These are phyloP conservation scores for Chrysaora quinquecirrha DNA, from an alignment of 30 jellyfish, hydroid and myxozoan genomes.

Conservation along the genomic window DNA sequence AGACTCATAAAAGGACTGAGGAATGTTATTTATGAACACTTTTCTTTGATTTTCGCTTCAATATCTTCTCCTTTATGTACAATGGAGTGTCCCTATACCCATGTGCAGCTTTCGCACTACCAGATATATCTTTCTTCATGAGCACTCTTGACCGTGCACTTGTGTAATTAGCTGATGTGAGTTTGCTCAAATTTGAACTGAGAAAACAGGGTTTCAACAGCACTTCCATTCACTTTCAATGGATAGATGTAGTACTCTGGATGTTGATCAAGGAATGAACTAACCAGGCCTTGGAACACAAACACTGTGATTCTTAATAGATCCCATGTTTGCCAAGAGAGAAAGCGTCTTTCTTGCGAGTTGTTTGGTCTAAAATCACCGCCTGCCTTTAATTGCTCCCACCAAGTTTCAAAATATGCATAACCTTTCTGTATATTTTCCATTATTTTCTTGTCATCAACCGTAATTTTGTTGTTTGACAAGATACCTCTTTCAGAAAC, in stretches of 20 bases:
- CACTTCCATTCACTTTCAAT: neutral
- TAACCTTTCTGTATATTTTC: neutral
- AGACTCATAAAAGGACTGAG: neutral
- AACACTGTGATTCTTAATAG: neutral
- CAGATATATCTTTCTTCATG: neutral
- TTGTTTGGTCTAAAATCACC: neutral
- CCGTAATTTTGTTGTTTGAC: neutral
- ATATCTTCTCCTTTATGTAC: neutral
- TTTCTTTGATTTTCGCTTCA: neutral
- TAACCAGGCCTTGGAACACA: neutral
- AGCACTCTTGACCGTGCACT: neutral
- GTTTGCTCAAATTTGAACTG: neutral
- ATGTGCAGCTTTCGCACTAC: neutral
- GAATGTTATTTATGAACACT: neutral
- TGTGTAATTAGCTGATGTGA: neutral
- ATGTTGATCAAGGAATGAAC: neutral
- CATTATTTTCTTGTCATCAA: neutral
- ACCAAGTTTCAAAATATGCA: neutral
- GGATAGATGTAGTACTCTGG: neutral
- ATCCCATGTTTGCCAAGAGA: neutral
- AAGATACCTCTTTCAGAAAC: neutral
- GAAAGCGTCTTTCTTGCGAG: neutral
- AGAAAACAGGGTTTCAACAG: neutral
- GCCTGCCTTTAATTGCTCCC: neutral
- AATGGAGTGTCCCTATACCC: constrained; percentile 3